Base-by-base conservation (phyloP, 1,140 invertebrate species). In the Dufourea novaeangliae region DNA sequence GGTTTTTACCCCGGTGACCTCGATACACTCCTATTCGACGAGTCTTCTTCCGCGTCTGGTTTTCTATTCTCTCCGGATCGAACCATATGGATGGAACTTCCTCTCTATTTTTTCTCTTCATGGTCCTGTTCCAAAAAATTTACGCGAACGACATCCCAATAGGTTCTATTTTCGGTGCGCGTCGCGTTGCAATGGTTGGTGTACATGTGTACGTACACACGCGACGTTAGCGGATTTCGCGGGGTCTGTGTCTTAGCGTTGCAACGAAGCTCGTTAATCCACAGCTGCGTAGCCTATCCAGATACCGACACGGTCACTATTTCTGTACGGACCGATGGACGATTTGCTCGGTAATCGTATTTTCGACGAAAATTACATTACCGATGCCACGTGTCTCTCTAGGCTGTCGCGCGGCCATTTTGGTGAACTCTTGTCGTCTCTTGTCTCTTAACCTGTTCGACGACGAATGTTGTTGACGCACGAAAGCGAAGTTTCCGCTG, bases 241-340 rank as follows among this genome's bases (percentile, higher is more conserved):
- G n/a, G n/a, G n/a, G n/a, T n/a, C n/a, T n/a, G n/a, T 17, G 44
- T 22, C 52, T 69, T 27, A 61, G 17, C 25, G 20, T 0, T 22
- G 17, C 41, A 56, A 66, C 62, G 34, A 73, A 25, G 32, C 32
- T 52, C 4, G 0, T 27, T 79, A 67, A 79, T 79, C 77, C 44
- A 14, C 77, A 79, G 71, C 77, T 79, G 77, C 27, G n/a, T 41
- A 54, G 46, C 62, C 69, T 46, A 73, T 63, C 59, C 57, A 57
- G 34, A 44, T 12, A 17, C 22, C 17, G 46, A n/a, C 7, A n/a
- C 7, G 34, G 3, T 37, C n/a, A 6, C 22, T 39, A 66, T 52
- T 59, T 41, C 32, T 25, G 50, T 39, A 12, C 8, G 0, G 1
- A 20, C 29, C 50, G 34, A 59, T 27, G n/a, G 56, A 27, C 29